Conservation (phyloP, 2,888 invertebrate genomes). For the Lycocerus yunnanus region DNA sequence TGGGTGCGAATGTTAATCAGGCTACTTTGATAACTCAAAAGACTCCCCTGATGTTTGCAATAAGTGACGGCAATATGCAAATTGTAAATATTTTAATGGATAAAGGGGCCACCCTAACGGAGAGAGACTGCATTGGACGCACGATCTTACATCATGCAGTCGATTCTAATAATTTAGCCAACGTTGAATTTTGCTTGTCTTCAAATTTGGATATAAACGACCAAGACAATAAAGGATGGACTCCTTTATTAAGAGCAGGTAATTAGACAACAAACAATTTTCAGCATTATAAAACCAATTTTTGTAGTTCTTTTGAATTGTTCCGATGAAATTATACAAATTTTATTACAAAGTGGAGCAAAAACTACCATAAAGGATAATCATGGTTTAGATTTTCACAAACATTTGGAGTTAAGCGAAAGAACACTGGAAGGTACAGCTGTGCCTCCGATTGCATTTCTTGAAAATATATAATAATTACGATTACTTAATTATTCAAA, state of each 20-base stretch:
- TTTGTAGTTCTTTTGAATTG: slow-evolving; percentile 58
- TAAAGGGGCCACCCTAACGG: slow-evolving; percentile 56
- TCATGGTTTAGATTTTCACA: slow-evolving; percentile 43
- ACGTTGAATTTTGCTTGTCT: slow-evolving; percentile 49
- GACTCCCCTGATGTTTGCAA: slow-evolving; percentile 59
- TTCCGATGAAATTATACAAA: slow-evolving; percentile 52
- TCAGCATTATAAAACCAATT: neutral
- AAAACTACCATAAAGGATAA: slow-evolving; percentile 46
- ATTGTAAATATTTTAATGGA: slow-evolving; percentile 57
- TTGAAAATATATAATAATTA: too few species aligned
- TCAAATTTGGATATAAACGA: slow-evolving; percentile 52
- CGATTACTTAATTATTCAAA: neutral
- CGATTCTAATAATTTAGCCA: slow-evolving; percentile 55
- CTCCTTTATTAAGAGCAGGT: slow-evolving; percentile 62
- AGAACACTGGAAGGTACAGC: neutral
- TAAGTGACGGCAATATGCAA: slow-evolving; percentile 49
- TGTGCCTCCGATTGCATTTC: too few species aligned
- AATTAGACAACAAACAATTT: neutral
- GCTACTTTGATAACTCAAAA: slow-evolving; percentile 50
- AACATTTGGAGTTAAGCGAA: slow-evolving; percentile 35
- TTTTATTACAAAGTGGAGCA: slow-evolving; percentile 57
- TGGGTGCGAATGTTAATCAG: slow-evolving; percentile 59
- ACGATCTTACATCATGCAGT: slow-evolving; percentile 61
- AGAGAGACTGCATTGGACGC: slow-evolving; percentile 57
- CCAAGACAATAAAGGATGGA: slow-evolving; percentile 60